These are phyloP conservation scores for Drosophila multiciliata DNA, from an alignment of 2,888 invertebrate species.

Conservation along the genomic window DNA sequence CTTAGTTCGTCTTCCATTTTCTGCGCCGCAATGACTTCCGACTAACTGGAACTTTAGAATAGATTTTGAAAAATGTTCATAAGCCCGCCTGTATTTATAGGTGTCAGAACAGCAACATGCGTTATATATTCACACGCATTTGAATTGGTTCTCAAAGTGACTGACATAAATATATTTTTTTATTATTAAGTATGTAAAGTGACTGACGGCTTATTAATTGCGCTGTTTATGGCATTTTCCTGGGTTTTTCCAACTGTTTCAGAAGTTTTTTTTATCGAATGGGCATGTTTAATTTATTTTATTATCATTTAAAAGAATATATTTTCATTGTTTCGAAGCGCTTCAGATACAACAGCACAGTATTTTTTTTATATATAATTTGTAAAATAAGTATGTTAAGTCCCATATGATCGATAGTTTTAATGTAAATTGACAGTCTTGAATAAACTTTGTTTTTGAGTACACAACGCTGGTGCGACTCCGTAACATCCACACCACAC, in stretches of 20 bases:
- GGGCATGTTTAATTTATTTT: not conserved
- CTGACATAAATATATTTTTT: not conserved
- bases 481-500: conserved; percentile 41
- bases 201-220: conserved; percentile 6
- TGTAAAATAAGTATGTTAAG: no score
- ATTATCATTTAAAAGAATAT: not conserved
- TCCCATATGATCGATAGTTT: no score
- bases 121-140: not conserved
- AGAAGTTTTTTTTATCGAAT: not conserved
- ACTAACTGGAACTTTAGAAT: not conserved
- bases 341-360: not conserved
- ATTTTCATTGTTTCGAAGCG: not conserved
- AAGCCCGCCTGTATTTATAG: conserved; percentile 15
- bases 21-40: not conserved
- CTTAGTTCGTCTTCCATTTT: not conserved
- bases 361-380: no score
- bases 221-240: not conserved
- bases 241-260: conserved; percentile 4
- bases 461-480: no score
- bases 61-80: not conserved
- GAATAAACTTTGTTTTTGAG: no score
- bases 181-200: not conserved
- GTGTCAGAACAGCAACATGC: not conserved
- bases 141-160: not conserved
- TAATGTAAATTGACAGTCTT: no score